Evolutionary conservation across 2,797 vertebrate genomes (phyloP), one percentile per base, ranked within the genome.

Genomic region (Gymnothorax javanicus): DNA sequence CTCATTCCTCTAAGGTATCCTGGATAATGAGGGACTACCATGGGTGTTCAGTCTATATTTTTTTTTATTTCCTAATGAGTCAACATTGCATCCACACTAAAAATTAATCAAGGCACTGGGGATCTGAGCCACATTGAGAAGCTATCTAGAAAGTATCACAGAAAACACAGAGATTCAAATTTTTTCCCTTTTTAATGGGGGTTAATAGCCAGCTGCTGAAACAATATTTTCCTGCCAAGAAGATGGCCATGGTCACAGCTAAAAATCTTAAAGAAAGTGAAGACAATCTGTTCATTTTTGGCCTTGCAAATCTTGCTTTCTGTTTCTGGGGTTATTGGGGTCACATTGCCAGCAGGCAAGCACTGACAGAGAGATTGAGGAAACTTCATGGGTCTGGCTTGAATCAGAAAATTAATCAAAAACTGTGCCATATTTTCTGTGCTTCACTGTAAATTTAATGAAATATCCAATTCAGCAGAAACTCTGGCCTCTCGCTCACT

Each of bases 191-290:
- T 43, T 4, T 43, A 3, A 1, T 27, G 75, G 86, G 58, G 86
- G 77, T 89, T 91, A 91, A 92, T 92, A 92, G 90, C 84, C 91
- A 92, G 92, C 91, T 92, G 90, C 83, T 91, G 85, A 91, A n/a
- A 93, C 90, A 91, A 87, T 89, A 90, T 93, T 91, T 93, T 90
- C 89, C 90, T 91, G 89, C 86, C 88, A 89, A 88, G 88, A 86
- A 87, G 87, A 88, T 89, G 89, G 85, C 88, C 88, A 87, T 86
- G 89, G 77, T 90, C 87, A 88, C 82, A 87, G 84, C 86, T 58
- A 81, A 84, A 86, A 89, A 88, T 88, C 85, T 67, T 83, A 62
- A 52, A 87, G 57, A 73, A 83, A 69, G 52, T 3, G 11, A 57
- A 84, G 88, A 87, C 89, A 91, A 89, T 92, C 91, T 91, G 89